Percentiles rank a stretch among this genome's conserved stretches.
Evolutionary conservation across 2,888 invertebrate genomes (phyloP).

Genomic region (Acrobasis repandana): DNA sequence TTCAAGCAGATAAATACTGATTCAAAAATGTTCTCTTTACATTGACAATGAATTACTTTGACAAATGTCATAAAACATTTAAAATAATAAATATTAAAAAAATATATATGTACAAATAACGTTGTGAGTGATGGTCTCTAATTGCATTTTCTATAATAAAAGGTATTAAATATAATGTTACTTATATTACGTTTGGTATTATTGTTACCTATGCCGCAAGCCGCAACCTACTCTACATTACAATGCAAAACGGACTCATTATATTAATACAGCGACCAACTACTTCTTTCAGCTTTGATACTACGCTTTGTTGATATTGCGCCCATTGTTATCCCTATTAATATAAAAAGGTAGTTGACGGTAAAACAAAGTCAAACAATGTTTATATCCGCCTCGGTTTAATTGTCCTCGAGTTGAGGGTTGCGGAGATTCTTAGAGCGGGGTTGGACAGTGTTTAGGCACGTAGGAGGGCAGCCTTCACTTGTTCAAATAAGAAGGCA

Average conservation of each 20-base stretch:
- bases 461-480: not conserved
- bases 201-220: not conserved
- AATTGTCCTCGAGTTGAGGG: constrained; percentile 4
- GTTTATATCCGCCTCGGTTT: not conserved
- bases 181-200: too few species aligned
- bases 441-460: not conserved
- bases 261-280: constrained; percentile 5
- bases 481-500: not conserved
- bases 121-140: too few species aligned
- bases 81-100: too few species aligned
- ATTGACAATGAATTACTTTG: too few species aligned
- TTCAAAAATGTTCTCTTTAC: too few species aligned
- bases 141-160: too few species aligned
- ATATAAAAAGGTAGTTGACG: constrained; percentile 11
- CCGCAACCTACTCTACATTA: not conserved
- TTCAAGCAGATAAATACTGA: too few species aligned
- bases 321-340: not conserved
- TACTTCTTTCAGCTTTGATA: constrained; percentile 6
- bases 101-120: too few species aligned
- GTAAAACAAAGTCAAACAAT: constrained; percentile 11
- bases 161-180: too few species aligned
- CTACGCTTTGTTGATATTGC: constrained; percentile 5
- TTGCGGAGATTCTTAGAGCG: not conserved
- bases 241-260: not conserved
- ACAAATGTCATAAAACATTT: too few species aligned